Conservation (phyloP, 2,113 vertebrate species). For the Bungarus multicinctus region DNA sequence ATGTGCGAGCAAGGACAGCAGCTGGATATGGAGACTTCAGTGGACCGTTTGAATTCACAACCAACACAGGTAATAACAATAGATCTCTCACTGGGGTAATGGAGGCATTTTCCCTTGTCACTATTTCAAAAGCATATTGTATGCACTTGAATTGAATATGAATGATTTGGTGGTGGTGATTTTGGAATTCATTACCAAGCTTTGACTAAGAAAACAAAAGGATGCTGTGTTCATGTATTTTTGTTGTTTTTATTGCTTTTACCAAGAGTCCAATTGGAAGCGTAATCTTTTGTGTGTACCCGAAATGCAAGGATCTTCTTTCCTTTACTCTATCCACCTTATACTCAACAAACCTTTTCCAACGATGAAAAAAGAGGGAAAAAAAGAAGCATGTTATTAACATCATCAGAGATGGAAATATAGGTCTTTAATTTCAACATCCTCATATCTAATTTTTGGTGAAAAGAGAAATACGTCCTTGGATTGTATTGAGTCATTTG, state of each 20-base stretch:
- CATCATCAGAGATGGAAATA: background rate
- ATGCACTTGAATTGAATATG: background rate
- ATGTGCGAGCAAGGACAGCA: constrained; percentile 91
- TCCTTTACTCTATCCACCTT: background rate
- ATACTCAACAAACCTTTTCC: background rate
- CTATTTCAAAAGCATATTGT: background rate
- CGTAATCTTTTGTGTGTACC: background rate
- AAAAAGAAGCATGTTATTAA: background rate
- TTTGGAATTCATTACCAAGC: background rate
- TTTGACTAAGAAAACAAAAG: background rate
- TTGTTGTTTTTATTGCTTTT: background rate
- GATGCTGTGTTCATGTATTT: background rate
- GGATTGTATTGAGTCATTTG: background rate
- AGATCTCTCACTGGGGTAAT: background rate
- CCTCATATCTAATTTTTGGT: background rate
- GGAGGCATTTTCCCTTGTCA: background rate
- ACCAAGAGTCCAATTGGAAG: background rate
- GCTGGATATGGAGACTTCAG: constrained; percentile 97
- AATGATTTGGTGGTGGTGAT: background rate
- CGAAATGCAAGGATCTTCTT: background rate
- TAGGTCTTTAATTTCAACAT: background rate
- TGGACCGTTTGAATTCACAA: constrained; percentile 91
- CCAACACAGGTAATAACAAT: constrained; percentile 84
- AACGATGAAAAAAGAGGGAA: background rate
- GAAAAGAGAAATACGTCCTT: background rate